Evolutionary conservation across 2,797 vertebrate genomes (phyloP), one percentile per base, ranked within the genome.

Genomic region (Spondyliosoma cantharus): DNA sequence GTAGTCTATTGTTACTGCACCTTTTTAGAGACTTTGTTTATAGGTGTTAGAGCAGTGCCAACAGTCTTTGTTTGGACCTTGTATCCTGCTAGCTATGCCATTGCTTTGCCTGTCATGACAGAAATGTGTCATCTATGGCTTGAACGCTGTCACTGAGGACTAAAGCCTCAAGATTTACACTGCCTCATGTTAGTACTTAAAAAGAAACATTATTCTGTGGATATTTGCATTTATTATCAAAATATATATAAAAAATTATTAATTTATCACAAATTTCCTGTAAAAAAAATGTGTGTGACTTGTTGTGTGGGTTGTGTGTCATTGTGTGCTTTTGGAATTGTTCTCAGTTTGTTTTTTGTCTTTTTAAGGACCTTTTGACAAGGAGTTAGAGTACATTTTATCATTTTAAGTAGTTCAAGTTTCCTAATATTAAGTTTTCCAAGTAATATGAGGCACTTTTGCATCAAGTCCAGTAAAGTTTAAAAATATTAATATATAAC

Each of bases 241-340:
- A 37, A 11, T 37, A 11, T 37, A 37, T 37, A 37, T 37, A 37
- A 37, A 37, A 37, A 37, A 37, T 37, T 11, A 37, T 37, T 37
- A 11, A 11, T 37, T 3, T 46, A 24, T 48, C 1, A 46, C 11
- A 16, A 2, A 32, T 57, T 32, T 48, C 2, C n/a, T 56, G 24
- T 48, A 64, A 64, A 77, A 53, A 56, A 37, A 37, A 37, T 67
- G 6, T 58, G 45, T 54, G 54, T 56, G 59, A 48, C 7, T 22
- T 15, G n/a, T n/a, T n/a, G n/a, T n/a, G n/a, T n/a, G 7, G 29
- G 2, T 14, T 49, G 24, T 74, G 37, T 75, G 56, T 25, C n/a
- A 3, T 64, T 32, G 16, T 79, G 29, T 74, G 77, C 17, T 71
- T 50, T 65, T 9, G 19, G 5, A 63, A 65, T 48, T 52, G 54